phyloP scores from a whole-genome alignment of 2,888 invertebrate species.

The Lasioglossum oenotherae region DNA sequence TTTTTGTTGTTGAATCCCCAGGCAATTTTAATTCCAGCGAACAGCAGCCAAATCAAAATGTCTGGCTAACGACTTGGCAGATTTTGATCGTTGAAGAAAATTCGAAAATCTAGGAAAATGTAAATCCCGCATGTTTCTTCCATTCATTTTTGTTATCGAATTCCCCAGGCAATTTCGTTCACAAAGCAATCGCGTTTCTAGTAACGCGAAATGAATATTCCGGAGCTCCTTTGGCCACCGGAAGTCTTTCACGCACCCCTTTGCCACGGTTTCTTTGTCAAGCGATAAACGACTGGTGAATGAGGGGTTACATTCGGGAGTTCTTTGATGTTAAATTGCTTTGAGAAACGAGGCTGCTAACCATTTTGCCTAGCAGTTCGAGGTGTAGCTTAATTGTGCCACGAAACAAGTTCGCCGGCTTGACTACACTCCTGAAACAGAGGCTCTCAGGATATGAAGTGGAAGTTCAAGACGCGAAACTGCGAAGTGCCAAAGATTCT shows the following conservation, averaged over 20 bases:
- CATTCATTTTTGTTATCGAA: background rate
- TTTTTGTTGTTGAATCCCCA: no score
- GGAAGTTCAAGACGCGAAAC: background rate
- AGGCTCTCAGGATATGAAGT: constrained; percentile 22
- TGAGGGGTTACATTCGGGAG: constrained; percentile 19
- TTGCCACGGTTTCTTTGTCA: constrained; percentile 26
- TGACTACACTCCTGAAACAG: constrained; percentile 21
- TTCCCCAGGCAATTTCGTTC: background rate
- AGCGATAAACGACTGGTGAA: constrained; percentile 24
- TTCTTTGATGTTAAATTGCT: constrained; percentile 60
- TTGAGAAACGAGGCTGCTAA: constrained; percentile 48
- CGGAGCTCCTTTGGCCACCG: background rate
- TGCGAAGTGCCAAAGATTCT: constrained; percentile 1
- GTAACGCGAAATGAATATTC: background rate
- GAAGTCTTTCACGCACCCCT: constrained; percentile 17
- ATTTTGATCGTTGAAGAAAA: no score
- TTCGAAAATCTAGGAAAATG: no score
- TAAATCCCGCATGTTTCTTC: background rate
- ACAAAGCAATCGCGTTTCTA: background rate
- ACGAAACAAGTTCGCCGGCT: constrained; percentile 16
- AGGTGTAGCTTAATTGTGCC: constrained; percentile 44
- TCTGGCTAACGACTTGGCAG: no score
- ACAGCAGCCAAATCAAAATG: no score
- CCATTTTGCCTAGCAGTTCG: constrained; percentile 40
- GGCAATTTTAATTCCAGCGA: no score